Base-by-base conservation (phyloP, 1,140 invertebrate genomes). In the Colletes latitarsis region DNA sequence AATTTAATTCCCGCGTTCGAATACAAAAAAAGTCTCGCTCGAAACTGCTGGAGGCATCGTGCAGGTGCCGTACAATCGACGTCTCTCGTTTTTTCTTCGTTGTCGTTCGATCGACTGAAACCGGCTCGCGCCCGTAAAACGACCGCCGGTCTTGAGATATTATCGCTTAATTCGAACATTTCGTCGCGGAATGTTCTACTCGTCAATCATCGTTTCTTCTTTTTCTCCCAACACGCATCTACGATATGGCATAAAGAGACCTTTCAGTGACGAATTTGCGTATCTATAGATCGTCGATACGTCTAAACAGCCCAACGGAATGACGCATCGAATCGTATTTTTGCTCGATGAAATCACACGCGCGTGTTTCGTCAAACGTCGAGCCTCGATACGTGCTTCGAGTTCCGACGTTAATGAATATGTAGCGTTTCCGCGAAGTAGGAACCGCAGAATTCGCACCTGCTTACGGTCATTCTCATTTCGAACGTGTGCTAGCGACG, bases 361-460 rank as follows among this genome's bases (percentile, higher is more conserved):
- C 49, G 49, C 3, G 15, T 5, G 67, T 0, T n/a, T 39, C 6
- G 76, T 62, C 67, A n/a, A 43, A 68, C 49, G 15, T 3, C 9
- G 64, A 41, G 6, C 41, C 53, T 53, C 46, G 46, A 43, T 64
- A 73, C 77, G 77, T 39, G 77, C 14, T n/a, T 6, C 17, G 46
- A 64, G 64, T 58, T 67, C 71, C 49, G 69, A 39, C 52, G 69
- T 52, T 70, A 62, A 82, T 82, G 80, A 84, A 84, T 82, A 84
- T 82, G 80, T 68, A 85, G 41, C 52, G 58, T 74, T 85, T 81
- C 66, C 64, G 6, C 19, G 82, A 84, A 84, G 4, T 3, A 3
- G 12, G 9, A 4, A 53, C 30, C 72, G 57, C 43, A 19, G 63
- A 69, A 19, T 68, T 68, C 55, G 8, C 57, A 17, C 53, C 21